A percentile compares a stretch with the other conserved stretches of the same genome.
Conservation (phyloP, 2,113 vertebrate species). For the Glaucidium brasilianum region DNA sequence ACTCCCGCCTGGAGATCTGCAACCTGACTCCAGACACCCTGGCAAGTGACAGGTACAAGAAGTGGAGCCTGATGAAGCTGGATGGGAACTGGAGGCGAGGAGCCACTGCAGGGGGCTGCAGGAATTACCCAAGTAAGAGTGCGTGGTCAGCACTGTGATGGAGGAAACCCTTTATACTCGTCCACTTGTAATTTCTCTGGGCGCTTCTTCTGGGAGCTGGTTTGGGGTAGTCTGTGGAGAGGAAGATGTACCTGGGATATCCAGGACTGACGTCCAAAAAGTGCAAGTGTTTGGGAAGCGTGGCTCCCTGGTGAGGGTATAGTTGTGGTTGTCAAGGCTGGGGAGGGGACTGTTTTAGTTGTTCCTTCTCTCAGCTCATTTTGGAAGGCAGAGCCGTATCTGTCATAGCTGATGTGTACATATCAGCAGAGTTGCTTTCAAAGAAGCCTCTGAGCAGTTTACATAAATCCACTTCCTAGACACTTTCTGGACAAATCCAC, state of each 20-base stretch:
- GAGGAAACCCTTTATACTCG: not conserved
- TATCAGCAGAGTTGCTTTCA: not conserved
- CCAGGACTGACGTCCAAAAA: not conserved
- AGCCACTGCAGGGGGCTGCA: slow-evolving; percentile 91
- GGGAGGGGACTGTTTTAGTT: not conserved
- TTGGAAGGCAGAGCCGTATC: not conserved
- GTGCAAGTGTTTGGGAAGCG: not conserved
- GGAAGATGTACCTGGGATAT: not conserved
- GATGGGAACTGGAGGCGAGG: slow-evolving; percentile 90
- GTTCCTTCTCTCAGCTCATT: not conserved
- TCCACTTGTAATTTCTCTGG: not conserved
- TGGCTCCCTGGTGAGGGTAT: not conserved
- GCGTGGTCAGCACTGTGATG: not conserved
- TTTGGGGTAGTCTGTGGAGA: not conserved
- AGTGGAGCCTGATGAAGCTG: slow-evolving; percentile 88
- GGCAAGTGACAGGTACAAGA: slow-evolving; percentile 79
- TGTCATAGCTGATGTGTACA: not conserved
- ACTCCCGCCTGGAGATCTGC: slow-evolving; percentile 91
- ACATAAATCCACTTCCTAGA: slow-evolving; percentile 69
- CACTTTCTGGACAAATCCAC: slow-evolving; percentile 93
- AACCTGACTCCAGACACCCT: slow-evolving; percentile 93
- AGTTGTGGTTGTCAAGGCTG: not conserved
- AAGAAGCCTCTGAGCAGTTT: not conserved
- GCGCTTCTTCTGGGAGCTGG: not conserved
- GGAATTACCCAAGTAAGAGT: slow-evolving; percentile 84